Conservation (phyloP, 2,888 invertebrate genomes). For the Drosophila tanythrix region DNA sequence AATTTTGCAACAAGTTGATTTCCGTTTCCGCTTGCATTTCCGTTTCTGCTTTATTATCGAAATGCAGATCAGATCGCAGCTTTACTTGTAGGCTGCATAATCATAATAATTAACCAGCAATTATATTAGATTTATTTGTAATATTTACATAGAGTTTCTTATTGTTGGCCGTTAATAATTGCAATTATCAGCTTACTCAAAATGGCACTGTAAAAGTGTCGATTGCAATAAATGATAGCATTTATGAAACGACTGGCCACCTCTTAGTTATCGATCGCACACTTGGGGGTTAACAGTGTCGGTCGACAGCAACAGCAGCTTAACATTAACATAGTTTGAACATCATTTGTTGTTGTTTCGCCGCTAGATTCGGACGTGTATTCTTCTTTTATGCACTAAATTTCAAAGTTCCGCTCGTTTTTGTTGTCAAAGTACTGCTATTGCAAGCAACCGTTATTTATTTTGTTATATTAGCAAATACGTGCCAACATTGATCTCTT, state of each 20-base stretch:
- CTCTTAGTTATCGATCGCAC: conserved; percentile 37
- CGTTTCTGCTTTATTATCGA: neutral
- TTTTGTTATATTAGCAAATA: conserved; percentile 24
- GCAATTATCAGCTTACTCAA: neutral
- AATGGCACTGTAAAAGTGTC: conserved; percentile 29
- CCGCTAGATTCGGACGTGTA: conserved; percentile 49
- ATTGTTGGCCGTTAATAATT: conserved; percentile 9
- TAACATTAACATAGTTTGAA: conserved; percentile 41
- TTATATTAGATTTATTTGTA: neutral
- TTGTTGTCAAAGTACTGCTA: conserved; percentile 35
- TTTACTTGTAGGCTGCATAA: neutral
- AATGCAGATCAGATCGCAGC: neutral
- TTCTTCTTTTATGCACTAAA: conserved; percentile 9
- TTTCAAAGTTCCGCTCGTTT: conserved; percentile 29
- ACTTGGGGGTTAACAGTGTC: conserved; percentile 32
- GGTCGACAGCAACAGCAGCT: conserved; percentile 47
- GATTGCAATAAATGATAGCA: conserved; percentile 1
- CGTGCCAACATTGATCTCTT: conserved; percentile 15
- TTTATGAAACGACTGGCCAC: conserved; percentile 35
- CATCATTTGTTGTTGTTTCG: conserved; percentile 53
- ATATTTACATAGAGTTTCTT: neutral
- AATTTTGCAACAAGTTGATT: neutral
- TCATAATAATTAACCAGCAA: neutral
- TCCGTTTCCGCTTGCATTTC: conserved; percentile 16
- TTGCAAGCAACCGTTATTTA: conserved; percentile 42